A percentile compares a stretch with the other conserved stretches of the same genome.
These are phyloP conservation scores for Clarias platycephalus DNA, from an alignment of 2,797 vertebrate species.

Conservation along the genomic window DNA sequence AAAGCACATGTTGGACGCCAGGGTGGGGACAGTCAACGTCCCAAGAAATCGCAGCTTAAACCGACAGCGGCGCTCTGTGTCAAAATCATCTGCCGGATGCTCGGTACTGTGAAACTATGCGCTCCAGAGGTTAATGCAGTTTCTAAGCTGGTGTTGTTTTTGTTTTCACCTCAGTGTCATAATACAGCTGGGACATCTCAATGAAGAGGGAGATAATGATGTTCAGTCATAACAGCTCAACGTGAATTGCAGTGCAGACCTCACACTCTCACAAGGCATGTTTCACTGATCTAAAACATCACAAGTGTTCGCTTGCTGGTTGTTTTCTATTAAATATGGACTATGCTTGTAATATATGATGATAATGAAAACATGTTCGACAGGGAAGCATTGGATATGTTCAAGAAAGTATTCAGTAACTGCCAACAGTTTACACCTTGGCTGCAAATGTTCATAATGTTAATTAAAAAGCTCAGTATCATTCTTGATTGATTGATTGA, in stretches of 20 bases:
- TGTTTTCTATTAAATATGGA: constrained; percentile 34
- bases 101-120: constrained; percentile 28
- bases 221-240: constrained; percentile 36
- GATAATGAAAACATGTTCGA: neutral
- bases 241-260: constrained; percentile 35
- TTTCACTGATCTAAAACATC: constrained; percentile 20
- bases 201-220: constrained; percentile 47
- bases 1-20: constrained; percentile 31
- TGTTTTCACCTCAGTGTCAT: constrained; percentile 48
- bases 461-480: constrained; percentile 24
- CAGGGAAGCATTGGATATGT: neutral
- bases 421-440: constrained; percentile 2
- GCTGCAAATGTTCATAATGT: neutral
- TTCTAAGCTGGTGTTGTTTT: constrained; percentile 48
- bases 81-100: constrained; percentile 51
- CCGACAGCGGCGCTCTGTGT: constrained; percentile 35
- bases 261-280: constrained; percentile 19
- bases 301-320: neutral
- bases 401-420: constrained; percentile 3
- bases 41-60: constrained; percentile 31
- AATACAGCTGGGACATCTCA: constrained; percentile 47
- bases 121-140: constrained; percentile 57
- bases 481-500: neutral
- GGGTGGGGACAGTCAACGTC: constrained; percentile 8
- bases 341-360: constrained; percentile 30